These are phyloP conservation scores for Drosophila azteca DNA, from an alignment of 1,140 invertebrate genomes.

Conservation along the genomic window DNA sequence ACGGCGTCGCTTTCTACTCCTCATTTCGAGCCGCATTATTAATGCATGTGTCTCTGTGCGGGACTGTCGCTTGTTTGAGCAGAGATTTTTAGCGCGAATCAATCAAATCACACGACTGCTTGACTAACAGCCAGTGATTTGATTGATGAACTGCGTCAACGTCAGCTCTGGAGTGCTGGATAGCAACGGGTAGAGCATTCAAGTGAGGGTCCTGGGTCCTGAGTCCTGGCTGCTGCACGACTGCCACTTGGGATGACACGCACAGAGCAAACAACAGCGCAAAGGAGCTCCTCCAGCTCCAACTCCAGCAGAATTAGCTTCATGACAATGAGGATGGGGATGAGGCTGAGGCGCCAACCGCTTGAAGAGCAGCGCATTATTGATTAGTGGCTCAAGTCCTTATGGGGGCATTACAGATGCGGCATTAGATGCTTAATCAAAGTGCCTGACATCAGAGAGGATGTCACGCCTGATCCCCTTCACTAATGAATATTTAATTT, in stretches of 20 bases:
- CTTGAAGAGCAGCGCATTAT: conserved; percentile 58
- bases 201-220: conserved; percentile 32
- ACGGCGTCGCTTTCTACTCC: conserved; percentile 10
- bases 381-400: conserved; percentile 64
- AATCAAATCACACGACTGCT: conserved; percentile 82
- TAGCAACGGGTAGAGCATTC: conserved; percentile 7
- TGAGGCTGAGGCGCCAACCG: conserved; percentile 11
- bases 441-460: conserved; percentile 48
- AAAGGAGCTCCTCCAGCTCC: conserved; percentile 11
- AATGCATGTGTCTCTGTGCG: conserved; percentile 31
- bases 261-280: conserved; percentile 56
- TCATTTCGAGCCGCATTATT: conserved; percentile 60
- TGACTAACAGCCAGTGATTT: conserved; percentile 81
- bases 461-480: conserved; percentile 17
- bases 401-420: conserved; percentile 40
- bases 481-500: conserved; percentile 66
- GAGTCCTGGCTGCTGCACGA: conserved; percentile 33
- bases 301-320: conserved; percentile 67
- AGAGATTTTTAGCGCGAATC: conserved; percentile 78
- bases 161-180: conserved; percentile 10
- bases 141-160: conserved; percentile 76
- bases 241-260: conserved; percentile 66
- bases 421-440: conserved; percentile 56
- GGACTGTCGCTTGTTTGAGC: conserved; percentile 56
- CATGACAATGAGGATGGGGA: conserved; percentile 6